These are phyloP conservation scores for Heteromurus nitidus DNA, from an alignment of 2,888 invertebrate genomes.

Conservation along the genomic window DNA sequence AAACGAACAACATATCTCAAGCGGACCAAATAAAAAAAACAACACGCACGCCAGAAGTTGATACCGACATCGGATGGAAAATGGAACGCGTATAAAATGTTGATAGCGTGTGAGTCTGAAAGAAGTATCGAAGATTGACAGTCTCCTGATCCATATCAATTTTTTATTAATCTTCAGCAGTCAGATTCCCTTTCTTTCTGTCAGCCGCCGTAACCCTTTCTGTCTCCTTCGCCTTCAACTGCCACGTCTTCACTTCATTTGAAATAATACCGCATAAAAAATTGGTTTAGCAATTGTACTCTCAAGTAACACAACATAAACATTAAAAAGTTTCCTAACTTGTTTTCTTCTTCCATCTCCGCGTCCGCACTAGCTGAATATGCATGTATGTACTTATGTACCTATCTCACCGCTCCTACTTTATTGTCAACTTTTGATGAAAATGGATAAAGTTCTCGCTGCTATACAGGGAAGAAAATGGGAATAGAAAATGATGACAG, in stretches of 20 bases:
- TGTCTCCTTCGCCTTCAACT: neutral
- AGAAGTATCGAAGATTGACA: conserved; percentile 67
- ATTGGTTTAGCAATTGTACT: too few species aligned
- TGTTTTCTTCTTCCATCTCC: neutral
- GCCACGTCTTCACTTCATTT: neutral
- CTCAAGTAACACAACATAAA: too few species aligned
- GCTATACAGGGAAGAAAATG: neutral
- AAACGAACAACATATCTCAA: too few species aligned
- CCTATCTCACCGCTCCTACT: too few species aligned
- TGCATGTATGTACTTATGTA: neutral
- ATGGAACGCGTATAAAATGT: too few species aligned
- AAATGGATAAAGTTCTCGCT: conserved; percentile 2
- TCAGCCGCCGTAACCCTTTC: neutral
- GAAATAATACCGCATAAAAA: conserved; percentile 1
- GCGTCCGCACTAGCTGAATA: too few species aligned
- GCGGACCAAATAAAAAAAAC: too few species aligned
- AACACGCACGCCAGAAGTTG: too few species aligned
- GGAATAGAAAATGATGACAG: conserved; percentile 11
- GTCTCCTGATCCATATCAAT: conserved; percentile 62
- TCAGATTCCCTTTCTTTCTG: neutral
- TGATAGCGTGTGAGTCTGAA: too few species aligned
- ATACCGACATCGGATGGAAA: too few species aligned
- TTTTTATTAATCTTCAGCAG: conserved; percentile 10
- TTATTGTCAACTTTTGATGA: neutral
- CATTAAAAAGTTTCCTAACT: neutral